A percentile compares a stretch with the other conserved stretches of the same genome.
Conservation (phyloP, 2,888 invertebrate genomes). For the Helicoverpa assulta region DNA sequence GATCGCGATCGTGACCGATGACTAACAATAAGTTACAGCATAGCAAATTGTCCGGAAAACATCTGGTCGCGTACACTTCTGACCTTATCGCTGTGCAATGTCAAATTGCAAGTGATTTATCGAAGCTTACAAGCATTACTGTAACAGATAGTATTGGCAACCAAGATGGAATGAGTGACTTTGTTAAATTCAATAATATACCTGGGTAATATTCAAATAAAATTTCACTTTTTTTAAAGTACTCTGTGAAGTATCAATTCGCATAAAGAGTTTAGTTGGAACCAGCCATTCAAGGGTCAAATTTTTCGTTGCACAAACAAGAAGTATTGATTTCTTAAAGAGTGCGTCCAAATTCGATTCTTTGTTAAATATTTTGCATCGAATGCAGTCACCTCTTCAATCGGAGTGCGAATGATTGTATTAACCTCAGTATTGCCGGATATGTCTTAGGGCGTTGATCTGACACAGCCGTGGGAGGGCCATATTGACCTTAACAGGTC, state of each 20-base stretch:
- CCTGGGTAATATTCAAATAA: too few species aligned
- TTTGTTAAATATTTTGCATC: conserved; percentile 9
- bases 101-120: conserved; percentile 52
- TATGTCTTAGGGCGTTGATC: conserved; percentile 63
- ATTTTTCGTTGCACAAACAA: neutral
- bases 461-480: conserved; percentile 51
- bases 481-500: conserved; percentile 53
- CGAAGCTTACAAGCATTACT: conserved; percentile 11
- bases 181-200: neutral
- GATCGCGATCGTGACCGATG: conserved; percentile 82
- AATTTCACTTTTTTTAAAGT: too few species aligned
- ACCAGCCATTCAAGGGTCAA: neutral
- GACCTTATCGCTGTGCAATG: conserved; percentile 73
- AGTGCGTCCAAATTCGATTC: conserved; percentile 16
- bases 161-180: neutral
- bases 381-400: conserved; percentile 18
- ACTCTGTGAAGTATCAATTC: neutral
- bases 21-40: conserved; percentile 77
- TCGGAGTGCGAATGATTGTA: conserved; percentile 47
- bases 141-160: neutral
- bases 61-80: conserved; percentile 68
- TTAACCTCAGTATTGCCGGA: conserved; percentile 48
- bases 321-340: neutral
- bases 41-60: conserved; percentile 75
- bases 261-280: neutral